Percentiles rank a stretch among this genome's conserved stretches.
phyloP scores from a whole-genome alignment of 1,140 invertebrate species.

The Spodoptera litura region DNA sequence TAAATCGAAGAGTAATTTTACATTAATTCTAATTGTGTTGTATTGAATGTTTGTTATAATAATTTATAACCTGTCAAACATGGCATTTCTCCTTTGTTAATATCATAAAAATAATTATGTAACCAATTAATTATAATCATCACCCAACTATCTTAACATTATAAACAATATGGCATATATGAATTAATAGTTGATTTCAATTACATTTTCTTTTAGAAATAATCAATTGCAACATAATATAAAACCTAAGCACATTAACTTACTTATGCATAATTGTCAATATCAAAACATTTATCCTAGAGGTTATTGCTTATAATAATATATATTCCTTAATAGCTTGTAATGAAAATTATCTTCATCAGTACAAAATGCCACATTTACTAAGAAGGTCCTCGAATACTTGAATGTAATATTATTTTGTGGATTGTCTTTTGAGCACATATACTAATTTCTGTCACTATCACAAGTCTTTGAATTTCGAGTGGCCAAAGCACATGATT shows the following conservation, averaged over 20 bases:
- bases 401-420: conserved; percentile 75
- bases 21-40: conserved; percentile 68
- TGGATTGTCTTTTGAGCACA: conserved; percentile 85
- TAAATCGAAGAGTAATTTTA: conserved; percentile 67
- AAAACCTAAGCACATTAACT: conserved; percentile 83
- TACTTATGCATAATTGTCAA: conserved; percentile 84
- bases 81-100: conserved; percentile 70
- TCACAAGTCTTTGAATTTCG: conserved; percentile 80
- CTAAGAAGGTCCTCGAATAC: conserved; percentile 71
- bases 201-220: conserved; percentile 82
- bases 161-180: conserved; percentile 85
- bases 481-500: conserved; percentile 72
- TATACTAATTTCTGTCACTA: conserved; percentile 75
- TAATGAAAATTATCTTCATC: conserved; percentile 81
- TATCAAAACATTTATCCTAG: conserved; percentile 85
- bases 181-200: conserved; percentile 80
- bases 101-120: conserved; percentile 66
- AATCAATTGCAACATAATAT: conserved; percentile 81
- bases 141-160: conserved; percentile 80
- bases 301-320: conserved; percentile 85
- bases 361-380: conserved; percentile 83
- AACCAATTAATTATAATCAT: conserved; percentile 72
- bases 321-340: conserved; percentile 80
- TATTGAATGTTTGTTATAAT: conserved; percentile 59
- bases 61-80: conserved; percentile 62